Base-by-base conservation (phyloP, 1,140 invertebrate species). In the Neodiprion fabricii region DNA sequence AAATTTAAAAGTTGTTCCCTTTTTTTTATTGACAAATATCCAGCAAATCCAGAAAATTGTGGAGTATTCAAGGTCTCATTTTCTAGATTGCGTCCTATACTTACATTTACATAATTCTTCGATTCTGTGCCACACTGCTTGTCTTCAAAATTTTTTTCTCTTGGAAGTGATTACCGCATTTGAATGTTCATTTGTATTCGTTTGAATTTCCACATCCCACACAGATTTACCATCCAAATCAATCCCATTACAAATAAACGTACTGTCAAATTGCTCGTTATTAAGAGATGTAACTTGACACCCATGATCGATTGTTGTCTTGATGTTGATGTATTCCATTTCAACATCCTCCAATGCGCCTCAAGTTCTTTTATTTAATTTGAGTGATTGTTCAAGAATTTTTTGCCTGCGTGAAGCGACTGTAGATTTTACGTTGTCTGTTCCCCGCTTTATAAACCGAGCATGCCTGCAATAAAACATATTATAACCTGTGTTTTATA, bases 181-280 rank as follows among this genome's bases (percentile, higher is more conserved):
- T 21, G 17, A 21, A 21, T 21, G 17, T 21, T 21, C 17, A 21
- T 21, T 21, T 21, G 70, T 69, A 47, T 49, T 21, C 28, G 73
- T 74, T 74, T 70, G 73, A 49, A 70, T 69, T 70, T 74, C 73
- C 21, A 49, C 67, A 48, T 71, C 70, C 14, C 17, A 47, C 14
- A 12, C 17, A 21, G 17, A 21, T 21, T 21, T 70, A 47, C 9
- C n/a, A n/a, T 28, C 21, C 48, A 53, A 47, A 50, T n/a, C 49
- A 40, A 47, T 47, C 49, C 72, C 48, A 48, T 73, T 68, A 73
- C 65, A 68, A 66, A 73, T 68, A 48, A 73, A 67, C 17, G 72
- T 73, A 68, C 53, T 73, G 17, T 67, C 53, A 17, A 12, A 12
- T 48, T 48, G 48, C 17, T 68, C 48, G 28, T 12, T 23, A 67